These are phyloP conservation scores for Neodiprion pinetum DNA, from an alignment of 1,140 invertebrate genomes.

Conservation along the genomic window DNA sequence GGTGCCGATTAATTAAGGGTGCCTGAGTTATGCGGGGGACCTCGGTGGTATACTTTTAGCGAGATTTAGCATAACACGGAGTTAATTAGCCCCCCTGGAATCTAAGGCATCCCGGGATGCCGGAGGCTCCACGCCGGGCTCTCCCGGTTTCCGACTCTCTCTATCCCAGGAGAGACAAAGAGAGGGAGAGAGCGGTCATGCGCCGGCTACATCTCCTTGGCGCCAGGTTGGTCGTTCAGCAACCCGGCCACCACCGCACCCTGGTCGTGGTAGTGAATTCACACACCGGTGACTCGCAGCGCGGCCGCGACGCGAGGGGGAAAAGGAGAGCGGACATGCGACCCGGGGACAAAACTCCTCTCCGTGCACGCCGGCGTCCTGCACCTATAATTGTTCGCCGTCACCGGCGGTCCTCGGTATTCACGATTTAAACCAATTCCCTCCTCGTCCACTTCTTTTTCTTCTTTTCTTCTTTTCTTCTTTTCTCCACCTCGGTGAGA, in stretches of 20 bases:
- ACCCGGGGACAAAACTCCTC: slow-evolving; percentile 2
- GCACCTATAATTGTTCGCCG: slow-evolving; percentile 1
- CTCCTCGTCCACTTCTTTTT: neutral
- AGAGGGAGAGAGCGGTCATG: neutral
- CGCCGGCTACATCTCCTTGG: slow-evolving; percentile 53
- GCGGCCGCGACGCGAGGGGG: slow-evolving; percentile 17
- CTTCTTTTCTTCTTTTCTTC: too few species aligned
- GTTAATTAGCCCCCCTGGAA: slow-evolving; percentile 56
- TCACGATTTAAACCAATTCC: slow-evolving; percentile 2
- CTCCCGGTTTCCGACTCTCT: neutral
- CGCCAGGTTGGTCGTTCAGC: slow-evolving; percentile 50
- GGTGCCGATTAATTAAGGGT: slow-evolving; percentile 9
- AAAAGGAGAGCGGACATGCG: slow-evolving; percentile 18
- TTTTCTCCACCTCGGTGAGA: too few species aligned
- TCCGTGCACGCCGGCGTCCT: neutral
- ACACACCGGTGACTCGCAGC: slow-evolving; percentile 44
- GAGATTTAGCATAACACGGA: slow-evolving; percentile 52
- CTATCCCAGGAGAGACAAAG: neutral
- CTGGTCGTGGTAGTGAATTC: slow-evolving; percentile 35
- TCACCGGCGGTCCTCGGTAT: neutral
- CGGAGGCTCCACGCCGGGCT: slow-evolving; percentile 22
- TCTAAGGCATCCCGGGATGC: slow-evolving; percentile 41
- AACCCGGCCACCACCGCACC: slow-evolving; percentile 10
- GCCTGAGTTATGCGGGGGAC: neutral
- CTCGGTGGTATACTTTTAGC: slow-evolving; percentile 42